Evolutionary conservation across 2,888 invertebrate species (phyloP).

Genomic region (Mystacides longicornis): DNA sequence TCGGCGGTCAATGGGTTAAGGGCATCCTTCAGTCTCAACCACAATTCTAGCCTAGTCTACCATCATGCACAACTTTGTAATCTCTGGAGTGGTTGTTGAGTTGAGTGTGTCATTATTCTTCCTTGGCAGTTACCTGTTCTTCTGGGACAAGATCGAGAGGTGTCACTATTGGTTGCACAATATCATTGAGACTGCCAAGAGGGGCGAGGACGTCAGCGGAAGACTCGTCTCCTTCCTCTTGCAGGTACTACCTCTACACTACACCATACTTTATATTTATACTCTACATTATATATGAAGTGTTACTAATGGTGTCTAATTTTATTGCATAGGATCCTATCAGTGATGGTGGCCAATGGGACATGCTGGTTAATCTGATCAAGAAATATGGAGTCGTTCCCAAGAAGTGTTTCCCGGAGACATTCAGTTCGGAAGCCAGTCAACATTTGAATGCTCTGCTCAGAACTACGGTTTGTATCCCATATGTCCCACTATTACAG

Average conservation of each 20-base stretch:
- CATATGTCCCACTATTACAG: too few relatives aligned
- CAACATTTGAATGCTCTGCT: slow-evolving; percentile 69
- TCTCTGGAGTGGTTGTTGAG: not conserved
- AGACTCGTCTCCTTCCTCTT: slow-evolving; percentile 73
- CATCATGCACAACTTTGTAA: not conserved
- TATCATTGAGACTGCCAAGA: slow-evolving; percentile 66
- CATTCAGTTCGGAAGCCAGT: slow-evolving; percentile 69
- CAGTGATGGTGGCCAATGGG: slow-evolving; percentile 87
- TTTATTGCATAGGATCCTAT: slow-evolving; percentile 61
- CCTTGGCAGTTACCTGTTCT: slow-evolving; percentile 63
- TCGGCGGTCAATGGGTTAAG: too few relatives aligned
- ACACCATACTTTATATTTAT: not conserved
- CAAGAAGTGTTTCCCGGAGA: slow-evolving; percentile 80
- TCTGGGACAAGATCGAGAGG: slow-evolving; percentile 89
- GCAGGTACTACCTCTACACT: slow-evolving; percentile 37
- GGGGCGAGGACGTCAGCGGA: slow-evolving; percentile 70
- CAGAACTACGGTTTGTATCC: slow-evolving; percentile 82
- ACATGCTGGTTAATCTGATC: slow-evolving; percentile 82
- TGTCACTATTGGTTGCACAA: slow-evolving; percentile 80
- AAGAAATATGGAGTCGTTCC: slow-evolving; percentile 85
- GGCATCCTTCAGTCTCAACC: too few relatives aligned
- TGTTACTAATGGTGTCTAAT: not conserved
- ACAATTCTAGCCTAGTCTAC: too few relatives aligned
- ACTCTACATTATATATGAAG: not conserved
- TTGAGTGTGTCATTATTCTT: not conserved